Base-by-base conservation (phyloP, 1,140 invertebrate genomes). In the Conus betulinus region DNA sequence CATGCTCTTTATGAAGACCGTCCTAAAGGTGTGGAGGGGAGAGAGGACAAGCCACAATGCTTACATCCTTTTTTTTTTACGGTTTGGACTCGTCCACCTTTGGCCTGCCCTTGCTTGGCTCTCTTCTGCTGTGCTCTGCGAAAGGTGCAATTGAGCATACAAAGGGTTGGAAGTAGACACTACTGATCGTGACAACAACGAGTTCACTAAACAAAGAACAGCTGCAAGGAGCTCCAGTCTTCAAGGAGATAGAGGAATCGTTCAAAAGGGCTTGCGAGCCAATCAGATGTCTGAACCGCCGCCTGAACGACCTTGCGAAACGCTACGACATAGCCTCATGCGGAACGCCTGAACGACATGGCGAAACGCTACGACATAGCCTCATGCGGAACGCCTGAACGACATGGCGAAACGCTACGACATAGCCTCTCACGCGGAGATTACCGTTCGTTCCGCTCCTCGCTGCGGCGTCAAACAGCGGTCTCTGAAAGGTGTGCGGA, bases 251-350 rank as follows among this genome's bases (percentile, higher is more conserved):
- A 5, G 91, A 93, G 81, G 90, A 85, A 52, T 89, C 81, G 15
- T 93, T 93, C 87, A 90, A 91, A 84, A 83, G 89, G 83, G 91
- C 93, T 4, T 94, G 92, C 87, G 89, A 91, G 74, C 92, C 93
- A 83, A 94, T 94, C 71, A 87, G 92, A 23, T 79, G 91, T 13
- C 81, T 94, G 23, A 94, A 94, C 85, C 88, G 91, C 67, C 87
- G 87, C 51, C n/a, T n/a, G n/a, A n/a, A n/a, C n/a, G n/a, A n/a
- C n/a, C n/a, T n/a, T n/a, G n/a, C n/a, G n/a, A n/a, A n/a, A n/a
- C n/a, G n/a, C n/a, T n/a, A n/a, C n/a, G n/a, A n/a, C n/a, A n/a
- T n/a, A n/a, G n/a, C n/a, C n/a, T n/a, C n/a, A n/a, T n/a, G n/a
- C n/a, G n/a, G n/a, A n/a, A n/a, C n/a, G n/a, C n/a, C 87, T 94